Conservation (phyloP, 2,888 invertebrate species). For the Bimastos eiseni region DNA sequence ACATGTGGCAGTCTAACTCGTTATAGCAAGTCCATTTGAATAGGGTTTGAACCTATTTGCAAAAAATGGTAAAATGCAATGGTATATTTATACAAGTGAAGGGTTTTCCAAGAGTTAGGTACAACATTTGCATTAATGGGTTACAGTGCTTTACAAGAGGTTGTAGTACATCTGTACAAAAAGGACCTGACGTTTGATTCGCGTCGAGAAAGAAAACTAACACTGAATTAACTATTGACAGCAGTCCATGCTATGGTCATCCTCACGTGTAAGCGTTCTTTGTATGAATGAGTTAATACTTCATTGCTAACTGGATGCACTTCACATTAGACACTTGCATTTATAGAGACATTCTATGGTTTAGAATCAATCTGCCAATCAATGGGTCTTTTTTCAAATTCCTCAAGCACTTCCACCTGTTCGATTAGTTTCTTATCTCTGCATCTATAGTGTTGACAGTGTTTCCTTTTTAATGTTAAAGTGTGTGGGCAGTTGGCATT, state of each 20-base stretch:
- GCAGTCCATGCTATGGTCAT: background rate
- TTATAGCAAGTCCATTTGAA: too few relatives aligned
- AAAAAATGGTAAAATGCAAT: too few relatives aligned
- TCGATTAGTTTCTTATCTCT: background rate
- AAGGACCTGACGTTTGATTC: background rate
- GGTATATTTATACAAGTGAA: too few relatives aligned
- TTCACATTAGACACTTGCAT: background rate
- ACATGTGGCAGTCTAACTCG: too few relatives aligned
- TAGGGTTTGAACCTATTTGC: too few relatives aligned
- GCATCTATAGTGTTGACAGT: background rate
- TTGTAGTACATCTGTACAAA: background rate
- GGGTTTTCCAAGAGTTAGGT: too few relatives aligned
- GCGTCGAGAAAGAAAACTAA: background rate
- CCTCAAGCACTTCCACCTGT: background rate
- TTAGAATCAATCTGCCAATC: background rate
- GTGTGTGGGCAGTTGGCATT: background rate
- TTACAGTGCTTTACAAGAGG: background rate
- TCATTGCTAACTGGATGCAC: background rate
- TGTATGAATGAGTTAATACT: background rate
- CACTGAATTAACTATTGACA: background rate
- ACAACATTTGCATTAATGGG: too few relatives aligned
- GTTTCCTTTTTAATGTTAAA: background rate
- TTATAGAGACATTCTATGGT: background rate
- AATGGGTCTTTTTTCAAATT: too few relatives aligned
- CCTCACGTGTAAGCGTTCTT: background rate